Conservation (phyloP, 2,888 invertebrate genomes). For the Pinctada fucata region DNA sequence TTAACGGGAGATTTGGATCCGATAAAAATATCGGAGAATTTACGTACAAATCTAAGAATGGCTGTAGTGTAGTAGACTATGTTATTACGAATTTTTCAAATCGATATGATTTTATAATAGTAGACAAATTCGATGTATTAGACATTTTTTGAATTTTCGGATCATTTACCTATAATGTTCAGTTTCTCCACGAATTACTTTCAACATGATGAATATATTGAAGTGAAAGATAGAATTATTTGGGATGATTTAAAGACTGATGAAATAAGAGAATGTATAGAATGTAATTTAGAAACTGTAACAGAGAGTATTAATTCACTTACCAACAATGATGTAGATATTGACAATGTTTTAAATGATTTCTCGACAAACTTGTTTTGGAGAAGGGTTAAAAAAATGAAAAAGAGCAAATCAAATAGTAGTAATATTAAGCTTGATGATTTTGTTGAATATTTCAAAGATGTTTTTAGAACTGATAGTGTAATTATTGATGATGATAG, state of each 20-base stretch:
- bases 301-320: too few relatives aligned
- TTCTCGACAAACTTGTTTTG: background rate
- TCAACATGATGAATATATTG: background rate
- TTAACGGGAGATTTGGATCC: constrained; percentile 12
- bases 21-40: background rate
- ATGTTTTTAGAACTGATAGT: too few relatives aligned
- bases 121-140: background rate
- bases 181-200: background rate
- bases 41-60: background rate
- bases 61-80: constrained; percentile 16
- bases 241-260: background rate
- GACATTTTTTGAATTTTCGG: background rate
- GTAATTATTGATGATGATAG: background rate
- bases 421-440: background rate
- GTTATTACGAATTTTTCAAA: background rate
- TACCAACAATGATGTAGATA: background rate
- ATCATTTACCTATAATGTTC: background rate
- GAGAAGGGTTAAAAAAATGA: background rate
- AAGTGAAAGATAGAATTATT: background rate
- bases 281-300: background rate
- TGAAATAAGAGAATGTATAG: background rate
- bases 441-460: too few relatives aligned
- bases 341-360: background rate
- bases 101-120: background rate
- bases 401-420: background rate